Conservation (phyloP, 2,797 vertebrate genomes). For the Pangasius krempfi region DNA sequence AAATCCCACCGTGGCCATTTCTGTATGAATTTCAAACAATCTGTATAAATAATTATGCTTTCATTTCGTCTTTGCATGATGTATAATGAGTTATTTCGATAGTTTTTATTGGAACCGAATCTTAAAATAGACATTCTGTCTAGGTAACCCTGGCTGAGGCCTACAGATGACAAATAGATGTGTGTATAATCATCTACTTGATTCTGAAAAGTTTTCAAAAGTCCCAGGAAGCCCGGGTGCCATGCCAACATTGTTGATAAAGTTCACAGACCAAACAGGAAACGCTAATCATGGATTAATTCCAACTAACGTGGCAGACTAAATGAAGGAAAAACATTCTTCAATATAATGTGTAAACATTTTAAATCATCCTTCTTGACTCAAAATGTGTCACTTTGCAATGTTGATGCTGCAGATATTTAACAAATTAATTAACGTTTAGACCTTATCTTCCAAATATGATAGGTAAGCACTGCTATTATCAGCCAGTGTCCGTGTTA, state of each 20-base stretch:
- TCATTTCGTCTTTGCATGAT: background rate
- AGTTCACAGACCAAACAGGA: constrained; percentile 1
- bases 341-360: background rate
- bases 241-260: background rate
- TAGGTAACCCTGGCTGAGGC: background rate
- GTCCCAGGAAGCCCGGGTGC: background rate
- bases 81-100: background rate
- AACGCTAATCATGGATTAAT: constrained; percentile 4
- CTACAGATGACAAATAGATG: background rate
- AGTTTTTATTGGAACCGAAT: background rate
- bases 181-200: background rate
- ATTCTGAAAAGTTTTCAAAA: background rate
- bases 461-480: background rate
- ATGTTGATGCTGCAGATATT: background rate
- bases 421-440: background rate
- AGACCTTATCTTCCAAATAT: constrained; percentile 1
- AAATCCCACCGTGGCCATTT: background rate
- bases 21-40: background rate
- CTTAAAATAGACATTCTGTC: background rate
- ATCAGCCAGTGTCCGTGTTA: constrained; percentile 18
- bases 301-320: constrained; percentile 3
- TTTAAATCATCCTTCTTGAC: background rate
- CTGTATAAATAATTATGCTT: background rate
- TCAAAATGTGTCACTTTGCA: background rate
- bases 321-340: background rate